Conservation (phyloP, 2,888 invertebrate genomes). For the Ophion slaviceki region DNA sequence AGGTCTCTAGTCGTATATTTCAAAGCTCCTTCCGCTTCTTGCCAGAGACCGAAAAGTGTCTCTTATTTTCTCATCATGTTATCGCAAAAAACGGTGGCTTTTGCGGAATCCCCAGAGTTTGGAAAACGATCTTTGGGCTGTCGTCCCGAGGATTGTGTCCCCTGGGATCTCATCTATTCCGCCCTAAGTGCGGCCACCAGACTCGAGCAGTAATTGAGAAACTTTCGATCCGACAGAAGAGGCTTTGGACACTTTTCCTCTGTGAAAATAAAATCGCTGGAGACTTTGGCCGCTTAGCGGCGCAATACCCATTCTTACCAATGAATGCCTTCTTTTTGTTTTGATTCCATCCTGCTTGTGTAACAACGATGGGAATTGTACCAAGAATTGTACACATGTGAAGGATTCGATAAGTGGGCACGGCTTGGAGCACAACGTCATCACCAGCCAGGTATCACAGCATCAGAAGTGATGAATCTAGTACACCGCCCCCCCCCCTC, state of each 20-base stretch:
- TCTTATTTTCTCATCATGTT: slow-evolving; percentile 49
- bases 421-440: no score
- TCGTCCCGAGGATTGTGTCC: slow-evolving; percentile 29
- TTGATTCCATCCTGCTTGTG: slow-evolving; percentile 1
- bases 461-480: no score
- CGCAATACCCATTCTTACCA: not conserved
- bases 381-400: not conserved
- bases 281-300: not conserved
- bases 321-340: not conserved
- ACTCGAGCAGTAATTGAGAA: slow-evolving; percentile 69
- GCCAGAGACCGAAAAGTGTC: slow-evolving; percentile 22
- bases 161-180: slow-evolving; percentile 28
- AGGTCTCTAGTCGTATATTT: slow-evolving; percentile 8
- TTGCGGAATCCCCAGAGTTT: slow-evolving; percentile 20
- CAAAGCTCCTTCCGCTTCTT: not conserved
- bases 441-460: no score
- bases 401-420: no score
- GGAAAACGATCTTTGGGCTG: slow-evolving; percentile 26
- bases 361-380: not conserved
- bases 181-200: slow-evolving; percentile 40
- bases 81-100: slow-evolving; percentile 24
- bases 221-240: slow-evolving; percentile 63
- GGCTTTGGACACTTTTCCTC: slow-evolving; percentile 29
- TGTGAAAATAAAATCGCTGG: not conserved
- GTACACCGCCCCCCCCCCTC: no score